Percentiles rank a stretch among this genome's conserved stretches.
Conservation (phyloP, 2,797 vertebrate species). For the Capromys pilorides region DNA sequence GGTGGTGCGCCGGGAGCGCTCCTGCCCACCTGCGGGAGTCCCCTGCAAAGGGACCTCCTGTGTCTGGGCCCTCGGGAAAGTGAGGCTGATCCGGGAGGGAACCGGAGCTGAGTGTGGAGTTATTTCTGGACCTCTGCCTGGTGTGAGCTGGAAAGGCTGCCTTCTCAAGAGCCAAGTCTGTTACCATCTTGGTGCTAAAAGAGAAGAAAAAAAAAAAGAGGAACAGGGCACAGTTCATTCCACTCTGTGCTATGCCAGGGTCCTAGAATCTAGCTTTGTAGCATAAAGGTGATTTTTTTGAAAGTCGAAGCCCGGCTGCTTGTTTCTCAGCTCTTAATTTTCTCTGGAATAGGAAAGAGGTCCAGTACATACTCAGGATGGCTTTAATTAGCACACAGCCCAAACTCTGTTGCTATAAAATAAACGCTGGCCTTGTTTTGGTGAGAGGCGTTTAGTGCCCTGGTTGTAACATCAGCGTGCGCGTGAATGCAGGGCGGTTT, state of each 20-base stretch:
- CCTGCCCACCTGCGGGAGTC: too few species aligned
- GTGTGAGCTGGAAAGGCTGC: neutral
- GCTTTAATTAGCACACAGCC: neutral
- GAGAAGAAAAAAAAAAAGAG: neutral
- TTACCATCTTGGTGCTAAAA: neutral
- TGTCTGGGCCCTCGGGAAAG: neutral
- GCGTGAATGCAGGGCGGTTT: neutral
- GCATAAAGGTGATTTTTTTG: neutral
- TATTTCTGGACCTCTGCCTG: neutral
- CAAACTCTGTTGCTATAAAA: neutral
- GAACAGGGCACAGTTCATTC: neutral
- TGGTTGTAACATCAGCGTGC: neutral
- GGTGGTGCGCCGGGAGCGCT: neutral
- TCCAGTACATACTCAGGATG: rapidly evolving
- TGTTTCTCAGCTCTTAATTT: neutral
- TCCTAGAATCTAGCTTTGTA: neutral
- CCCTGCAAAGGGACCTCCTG: neutral
- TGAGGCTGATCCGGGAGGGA: neutral
- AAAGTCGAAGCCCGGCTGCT: neutral
- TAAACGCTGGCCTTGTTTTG: neutral
- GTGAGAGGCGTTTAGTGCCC: too few species aligned
- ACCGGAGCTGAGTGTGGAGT: rapidly evolving
- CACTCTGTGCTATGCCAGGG: neutral
- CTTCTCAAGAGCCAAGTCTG: neutral
- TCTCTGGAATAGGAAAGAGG: neutral